Percentiles rank a stretch among this genome's conserved stretches.
These are phyloP conservation scores for Habropoda laboriosa DNA, from an alignment of 1,140 invertebrate species.

Conservation along the genomic window DNA sequence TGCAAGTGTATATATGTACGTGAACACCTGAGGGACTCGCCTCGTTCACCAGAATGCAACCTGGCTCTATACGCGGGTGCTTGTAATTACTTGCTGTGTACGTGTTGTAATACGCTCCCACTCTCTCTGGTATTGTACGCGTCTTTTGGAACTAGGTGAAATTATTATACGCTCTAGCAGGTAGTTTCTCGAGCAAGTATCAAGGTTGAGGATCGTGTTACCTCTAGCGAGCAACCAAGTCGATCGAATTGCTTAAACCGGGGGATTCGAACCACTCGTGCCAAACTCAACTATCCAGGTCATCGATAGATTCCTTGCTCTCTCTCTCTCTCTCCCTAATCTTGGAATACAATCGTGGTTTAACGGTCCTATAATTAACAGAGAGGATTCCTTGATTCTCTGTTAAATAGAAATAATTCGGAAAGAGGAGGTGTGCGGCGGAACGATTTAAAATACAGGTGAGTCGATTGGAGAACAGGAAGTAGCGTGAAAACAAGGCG, in stretches of 20 bases:
- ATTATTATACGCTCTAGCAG: no score
- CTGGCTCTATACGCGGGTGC: not conserved
- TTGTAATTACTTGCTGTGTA: conserved; percentile 3
- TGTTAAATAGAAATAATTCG: no score
- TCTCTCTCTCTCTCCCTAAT: no score
- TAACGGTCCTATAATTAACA: not conserved
- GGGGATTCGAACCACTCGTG: not conserved
- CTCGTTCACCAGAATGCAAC: not conserved
- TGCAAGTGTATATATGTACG: not conserved
- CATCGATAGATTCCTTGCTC: conserved; percentile 10
- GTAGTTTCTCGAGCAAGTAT: not conserved
- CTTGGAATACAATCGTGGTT: not conserved
- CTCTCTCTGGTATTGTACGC: no score
- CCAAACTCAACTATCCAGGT: not conserved
- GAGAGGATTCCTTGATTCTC: no score
- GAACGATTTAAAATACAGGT: not conserved
- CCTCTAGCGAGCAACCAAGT: not conserved
- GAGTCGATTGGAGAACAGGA: not conserved
- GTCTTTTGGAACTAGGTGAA: no score
- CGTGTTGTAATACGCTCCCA: no score
- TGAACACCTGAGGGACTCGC: not conserved
- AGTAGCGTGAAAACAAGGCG: not conserved
- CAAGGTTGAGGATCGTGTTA: not conserved
- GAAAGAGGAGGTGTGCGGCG: no score
- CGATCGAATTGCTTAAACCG: not conserved